These are phyloP conservation scores for Drosophila tsacasi DNA, from an alignment of 1,140 invertebrate genomes.

Conservation along the genomic window DNA sequence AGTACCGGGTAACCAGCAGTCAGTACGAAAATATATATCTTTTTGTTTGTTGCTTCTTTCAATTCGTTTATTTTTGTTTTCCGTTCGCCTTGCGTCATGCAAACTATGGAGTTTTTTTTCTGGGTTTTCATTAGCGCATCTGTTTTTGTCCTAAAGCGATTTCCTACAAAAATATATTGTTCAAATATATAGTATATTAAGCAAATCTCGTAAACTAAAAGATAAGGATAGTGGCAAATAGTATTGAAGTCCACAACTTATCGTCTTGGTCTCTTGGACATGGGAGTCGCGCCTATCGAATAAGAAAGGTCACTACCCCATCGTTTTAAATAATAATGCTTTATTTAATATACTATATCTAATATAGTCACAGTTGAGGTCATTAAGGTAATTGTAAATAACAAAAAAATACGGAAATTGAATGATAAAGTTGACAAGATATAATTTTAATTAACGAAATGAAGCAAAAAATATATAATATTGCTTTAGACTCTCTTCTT, in stretches of 20 bases:
- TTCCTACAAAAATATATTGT: conserved; percentile 10
- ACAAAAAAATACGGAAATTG: neutral
- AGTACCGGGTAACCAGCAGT: conserved; percentile 19
- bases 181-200: conserved; percentile 3
- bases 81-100: conserved; percentile 45
- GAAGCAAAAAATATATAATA: no score
- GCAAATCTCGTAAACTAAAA: neutral
- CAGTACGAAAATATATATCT: conserved; percentile 15
- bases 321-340: no score
- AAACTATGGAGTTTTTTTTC: conserved; percentile 31
- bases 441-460: neutral
- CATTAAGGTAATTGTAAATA: conserved; percentile 7
- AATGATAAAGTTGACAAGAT: neutral
- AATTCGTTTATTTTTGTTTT: conserved; percentile 26
- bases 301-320: neutral
- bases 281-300: conserved; percentile 6
- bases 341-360: neutral
- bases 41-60: conserved; percentile 35
- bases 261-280: conserved; percentile 7
- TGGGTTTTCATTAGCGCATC: conserved; percentile 39
- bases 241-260: conserved; percentile 26
- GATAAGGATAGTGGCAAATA: conserved; percentile 30
- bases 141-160: conserved; percentile 20
- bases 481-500: no score
- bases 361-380: neutral